Conservation (phyloP, 2,797 vertebrate species). For the Gymnoscopelus microlampas region DNA sequence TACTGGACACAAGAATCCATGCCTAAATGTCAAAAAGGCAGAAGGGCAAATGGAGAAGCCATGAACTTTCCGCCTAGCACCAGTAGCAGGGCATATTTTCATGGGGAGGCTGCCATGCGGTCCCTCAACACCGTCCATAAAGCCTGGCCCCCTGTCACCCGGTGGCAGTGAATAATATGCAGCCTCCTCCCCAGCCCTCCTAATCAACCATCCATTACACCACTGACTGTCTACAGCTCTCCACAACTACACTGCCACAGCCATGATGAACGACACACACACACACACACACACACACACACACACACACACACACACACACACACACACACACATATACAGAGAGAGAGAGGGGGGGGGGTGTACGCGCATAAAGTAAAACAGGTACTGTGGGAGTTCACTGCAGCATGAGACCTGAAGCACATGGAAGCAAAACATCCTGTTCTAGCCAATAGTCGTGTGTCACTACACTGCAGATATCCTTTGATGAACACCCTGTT, state of each 20-base stretch:
- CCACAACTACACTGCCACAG: conserved; percentile 39
- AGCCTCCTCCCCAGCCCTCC: conserved; percentile 34
- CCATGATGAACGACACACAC: conserved; percentile 22
- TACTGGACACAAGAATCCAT: conserved; percentile 16
- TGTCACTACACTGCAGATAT: conserved; percentile 27
- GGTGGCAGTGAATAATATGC: conserved; percentile 49
- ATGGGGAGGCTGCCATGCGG: conserved; percentile 25
- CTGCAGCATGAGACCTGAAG: conserved; percentile 45
- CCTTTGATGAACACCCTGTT: conserved; percentile 38
- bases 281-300: conserved; percentile 5
- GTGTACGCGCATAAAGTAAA: too few relatives aligned
- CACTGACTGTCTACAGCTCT: conserved; percentile 41
- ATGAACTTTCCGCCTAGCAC: conserved; percentile 1
- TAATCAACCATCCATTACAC: conserved; percentile 56
- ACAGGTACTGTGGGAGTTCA: conserved; percentile 38
- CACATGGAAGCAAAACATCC: conserved; percentile 40
- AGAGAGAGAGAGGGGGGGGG: too few relatives aligned
- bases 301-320: conserved; percentile 11
- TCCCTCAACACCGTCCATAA: too few relatives aligned
- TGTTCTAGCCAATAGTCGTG: conserved; percentile 31
- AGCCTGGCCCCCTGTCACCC: conserved; percentile 26
- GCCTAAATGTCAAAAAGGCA: conserved; percentile 20
- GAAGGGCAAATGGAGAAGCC: conserved; percentile 27
- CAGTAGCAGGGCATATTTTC: too few relatives aligned
- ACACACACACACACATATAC: neutral